Evolutionary conservation across 1,140 invertebrate genomes (phyloP).

Genomic region (Dinoponera quadriceps): DNA sequence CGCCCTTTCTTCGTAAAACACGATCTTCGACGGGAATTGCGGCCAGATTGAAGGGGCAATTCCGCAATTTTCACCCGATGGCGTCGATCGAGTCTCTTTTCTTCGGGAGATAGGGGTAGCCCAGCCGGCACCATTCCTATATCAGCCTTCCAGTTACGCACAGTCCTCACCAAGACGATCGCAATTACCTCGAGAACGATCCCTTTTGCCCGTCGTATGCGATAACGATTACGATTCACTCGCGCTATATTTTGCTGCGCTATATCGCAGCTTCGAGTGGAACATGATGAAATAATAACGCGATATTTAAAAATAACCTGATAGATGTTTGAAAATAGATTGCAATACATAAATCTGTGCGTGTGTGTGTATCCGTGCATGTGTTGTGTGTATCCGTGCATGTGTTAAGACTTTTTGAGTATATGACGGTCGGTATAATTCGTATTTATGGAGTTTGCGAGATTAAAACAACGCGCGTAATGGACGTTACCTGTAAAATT

Average conservation of each 20-base stretch:
- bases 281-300: not conserved
- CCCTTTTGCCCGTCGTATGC: not conserved
- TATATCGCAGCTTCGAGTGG: not conserved
- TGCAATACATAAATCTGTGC: too few relatives aligned
- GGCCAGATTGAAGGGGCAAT: conserved; percentile 66
- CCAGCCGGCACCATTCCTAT: conserved; percentile 11
- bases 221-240: not conserved
- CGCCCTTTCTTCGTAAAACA: conserved; percentile 67
- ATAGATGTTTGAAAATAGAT: not conserved
- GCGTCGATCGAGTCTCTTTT: conserved; percentile 50
- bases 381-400: not conserved
- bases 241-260: conserved; percentile 4
- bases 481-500: not conserved
- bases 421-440: not conserved
- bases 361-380: not conserved
- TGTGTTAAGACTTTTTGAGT: not conserved
- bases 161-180: conserved; percentile 11
- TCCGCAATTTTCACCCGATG: conserved; percentile 61
- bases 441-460: not conserved
- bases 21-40: conserved; percentile 60
- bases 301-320: not conserved
- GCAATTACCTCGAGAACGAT: conserved; percentile 48
- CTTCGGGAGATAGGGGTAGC: conserved; percentile 22
- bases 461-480: not conserved
- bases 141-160: conserved; percentile 44